Evolutionary conservation across 64 coral and sea anemone genomes (phyloP).

Genomic region (Acropora tenuis): DNA sequence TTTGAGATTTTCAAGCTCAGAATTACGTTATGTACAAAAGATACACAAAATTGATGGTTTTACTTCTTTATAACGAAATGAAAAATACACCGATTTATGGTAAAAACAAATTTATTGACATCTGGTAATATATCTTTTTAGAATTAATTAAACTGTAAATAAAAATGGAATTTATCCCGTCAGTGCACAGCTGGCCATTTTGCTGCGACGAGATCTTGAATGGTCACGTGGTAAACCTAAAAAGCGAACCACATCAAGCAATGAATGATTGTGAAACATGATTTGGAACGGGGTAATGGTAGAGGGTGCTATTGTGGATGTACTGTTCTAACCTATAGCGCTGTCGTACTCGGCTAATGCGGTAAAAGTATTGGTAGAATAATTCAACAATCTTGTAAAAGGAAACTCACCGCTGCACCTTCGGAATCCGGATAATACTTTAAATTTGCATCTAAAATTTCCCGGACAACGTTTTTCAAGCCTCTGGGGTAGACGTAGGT

Average conservation of each 20-base stretch:
- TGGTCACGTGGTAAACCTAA: neutral
- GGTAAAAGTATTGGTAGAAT: no score
- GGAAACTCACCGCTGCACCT: neutral
- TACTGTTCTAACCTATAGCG: neutral
- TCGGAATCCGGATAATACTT: neutral
- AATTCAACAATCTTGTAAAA: neutral
- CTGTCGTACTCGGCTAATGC: no score
- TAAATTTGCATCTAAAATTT: neutral
- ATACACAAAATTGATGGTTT: no score
- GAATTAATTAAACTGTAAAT: neutral
- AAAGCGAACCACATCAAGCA: neutral
- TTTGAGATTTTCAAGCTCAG: no score
- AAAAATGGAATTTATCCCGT: neutral
- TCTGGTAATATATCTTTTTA: neutral
- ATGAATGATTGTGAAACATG: neutral
- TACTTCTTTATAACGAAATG: no score
- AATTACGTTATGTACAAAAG: no score
- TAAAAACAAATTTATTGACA: neutral
- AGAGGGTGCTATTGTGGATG: neutral
- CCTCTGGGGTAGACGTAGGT: neutral
- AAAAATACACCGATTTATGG: neutral
- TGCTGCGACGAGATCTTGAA: neutral
- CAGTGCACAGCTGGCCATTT: neutral
- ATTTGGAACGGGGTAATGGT: neutral
- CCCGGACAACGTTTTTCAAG: neutral